Conservation (phyloP, 2,797 vertebrate species). For the Enteromius fasciolatus region DNA sequence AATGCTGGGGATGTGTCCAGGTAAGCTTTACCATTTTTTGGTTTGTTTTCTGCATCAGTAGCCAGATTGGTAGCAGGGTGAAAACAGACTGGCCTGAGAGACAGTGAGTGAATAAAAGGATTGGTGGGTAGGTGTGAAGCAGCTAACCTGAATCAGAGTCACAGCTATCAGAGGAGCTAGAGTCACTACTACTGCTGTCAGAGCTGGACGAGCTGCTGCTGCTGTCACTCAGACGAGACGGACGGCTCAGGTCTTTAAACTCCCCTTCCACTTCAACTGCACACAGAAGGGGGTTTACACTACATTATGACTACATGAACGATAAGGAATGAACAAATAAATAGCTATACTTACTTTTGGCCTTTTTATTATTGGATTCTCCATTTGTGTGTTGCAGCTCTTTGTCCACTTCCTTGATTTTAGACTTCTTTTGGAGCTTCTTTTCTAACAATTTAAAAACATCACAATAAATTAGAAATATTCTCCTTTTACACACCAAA, state of each 20-base stretch:
- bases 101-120: conserved; percentile 37
- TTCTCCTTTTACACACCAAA: background rate
- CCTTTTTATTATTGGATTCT: conserved; percentile 71
- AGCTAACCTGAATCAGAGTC: conserved; percentile 86
- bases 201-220: conserved; percentile 70
- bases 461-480: background rate
- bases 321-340: background rate
- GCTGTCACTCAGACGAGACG: conserved; percentile 76
- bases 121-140: conserved; percentile 44
- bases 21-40: conserved; percentile 17
- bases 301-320: background rate
- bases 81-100: background rate
- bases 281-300: background rate
- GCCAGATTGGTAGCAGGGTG: background rate
- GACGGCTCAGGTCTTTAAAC: conserved; percentile 44
- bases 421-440: conserved; percentile 66
- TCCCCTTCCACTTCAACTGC: conserved; percentile 67
- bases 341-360: conserved; percentile 72
- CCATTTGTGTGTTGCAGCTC: conserved; percentile 69
- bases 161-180: conserved; percentile 81
- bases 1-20: conserved; percentile 15
- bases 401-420: conserved; percentile 70
- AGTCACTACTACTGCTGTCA: conserved; percentile 71
- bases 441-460: conserved; percentile 69
- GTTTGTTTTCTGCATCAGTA: conserved; percentile 35